Conservation (phyloP, 2,113 vertebrate genomes). For the Menura novaehollandiae region DNA sequence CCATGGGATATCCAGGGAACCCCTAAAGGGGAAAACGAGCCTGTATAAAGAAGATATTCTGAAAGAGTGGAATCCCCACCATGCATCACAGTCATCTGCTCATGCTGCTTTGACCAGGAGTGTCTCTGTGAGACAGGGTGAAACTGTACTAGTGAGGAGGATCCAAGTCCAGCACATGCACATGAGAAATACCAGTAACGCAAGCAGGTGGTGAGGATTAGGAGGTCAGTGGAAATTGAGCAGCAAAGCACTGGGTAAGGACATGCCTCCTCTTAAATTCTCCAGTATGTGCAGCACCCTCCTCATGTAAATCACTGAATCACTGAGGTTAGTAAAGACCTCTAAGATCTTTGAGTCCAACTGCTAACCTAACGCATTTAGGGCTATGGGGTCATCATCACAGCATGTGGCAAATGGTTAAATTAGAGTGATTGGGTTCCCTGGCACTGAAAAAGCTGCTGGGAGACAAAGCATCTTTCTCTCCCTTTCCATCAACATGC, state of each 20-base stretch:
- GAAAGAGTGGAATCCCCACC: not conserved
- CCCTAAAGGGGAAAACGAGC: slow-evolving; percentile 37
- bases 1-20: slow-evolving; percentile 60
- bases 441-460: not conserved
- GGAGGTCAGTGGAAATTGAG: not conserved
- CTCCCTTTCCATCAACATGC: not conserved
- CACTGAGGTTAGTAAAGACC: not conserved
- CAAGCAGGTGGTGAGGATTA: not conserved
- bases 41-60: not conserved
- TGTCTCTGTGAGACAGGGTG: not conserved
- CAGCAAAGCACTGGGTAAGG: not conserved
- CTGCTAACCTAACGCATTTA: not conserved
- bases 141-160: not conserved
- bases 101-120: not conserved
- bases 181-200: not conserved
- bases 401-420: not conserved
- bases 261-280: not conserved
- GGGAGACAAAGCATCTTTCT: not conserved
- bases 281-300: not conserved
- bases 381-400: not conserved
- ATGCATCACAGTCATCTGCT: too few species aligned
- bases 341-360: not conserved
- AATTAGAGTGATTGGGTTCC: not conserved
- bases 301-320: not conserved
- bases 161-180: too few species aligned